Evolutionary conservation across 2,113 vertebrate species (phyloP), one percentile per base, ranked within the genome.

Genomic region (Gambusia affinis): DNA sequence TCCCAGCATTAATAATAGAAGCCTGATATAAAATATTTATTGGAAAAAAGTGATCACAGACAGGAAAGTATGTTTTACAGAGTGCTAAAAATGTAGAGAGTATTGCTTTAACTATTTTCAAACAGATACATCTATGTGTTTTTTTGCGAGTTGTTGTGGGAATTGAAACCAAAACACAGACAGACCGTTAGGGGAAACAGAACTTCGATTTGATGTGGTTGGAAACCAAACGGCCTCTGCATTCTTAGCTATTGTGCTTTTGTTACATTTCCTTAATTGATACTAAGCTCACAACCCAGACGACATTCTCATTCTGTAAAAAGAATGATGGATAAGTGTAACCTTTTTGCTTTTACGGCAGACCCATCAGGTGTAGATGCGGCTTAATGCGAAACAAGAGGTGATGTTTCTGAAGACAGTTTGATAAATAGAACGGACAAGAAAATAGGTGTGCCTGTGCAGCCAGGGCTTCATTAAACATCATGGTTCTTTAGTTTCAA

Each of bases 131-230:
- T 44, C 3, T 15, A 19, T 29, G 27, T 75, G 8, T 60, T 15
- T 15, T 7, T 63, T 42, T 22, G 17, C 2, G 12, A 8, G 31
- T 44, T 60, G 47, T 31, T 67, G 57, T 15, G 60, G 17, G 51
- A 28, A 29, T 47, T 37, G 42, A 8, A 73, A 35, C 51, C 27
- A 68, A 30, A 73, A 80, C 78, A 80, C 75, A 61, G 68, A 67
- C 54, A 67, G 78, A 57, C 60, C 75, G 74, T 74, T 47, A 81
- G 82, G 81, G 47, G 54, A 67, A 78, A 81, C 67, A 69, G 79
- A 80, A 11, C 65, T 70, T 73, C 65, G 73, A 70, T 79, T 81
- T 85, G 84, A 90, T 88, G 75, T 81, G 68, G 28, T 66, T 88
- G 84, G 78, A 72, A 79, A 67, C 19, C 75, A 83, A 60, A 79